Conservation (phyloP, 2,113 vertebrate species). For the Cebus imitator region DNA sequence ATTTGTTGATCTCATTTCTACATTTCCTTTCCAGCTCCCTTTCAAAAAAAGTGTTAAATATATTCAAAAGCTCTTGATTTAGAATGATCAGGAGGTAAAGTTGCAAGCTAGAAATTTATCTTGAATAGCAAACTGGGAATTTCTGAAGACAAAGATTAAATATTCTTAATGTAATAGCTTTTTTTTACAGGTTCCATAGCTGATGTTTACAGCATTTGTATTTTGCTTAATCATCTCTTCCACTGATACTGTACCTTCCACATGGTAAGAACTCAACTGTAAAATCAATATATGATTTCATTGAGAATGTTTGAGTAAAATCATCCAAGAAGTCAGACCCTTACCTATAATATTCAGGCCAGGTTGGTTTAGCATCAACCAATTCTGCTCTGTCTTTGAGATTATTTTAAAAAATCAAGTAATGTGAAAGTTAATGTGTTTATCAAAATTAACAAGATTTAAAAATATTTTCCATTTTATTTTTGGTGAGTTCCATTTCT, state of each 20-base stretch:
- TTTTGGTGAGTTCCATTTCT: neutral
- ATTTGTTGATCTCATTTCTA: constrained; percentile 49
- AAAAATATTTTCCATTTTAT: neutral
- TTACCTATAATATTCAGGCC: neutral
- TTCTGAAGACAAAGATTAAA: constrained; percentile 13
- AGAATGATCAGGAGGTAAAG: neutral
- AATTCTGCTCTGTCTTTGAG: neutral
- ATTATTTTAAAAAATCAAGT: neutral
- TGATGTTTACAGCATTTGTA: neutral
- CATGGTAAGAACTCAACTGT: neutral
- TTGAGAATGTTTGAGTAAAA: neutral
- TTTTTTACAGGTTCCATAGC: neutral
- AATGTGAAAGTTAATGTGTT: neutral
- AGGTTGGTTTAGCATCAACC: neutral
- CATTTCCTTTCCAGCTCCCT: constrained; percentile 8
- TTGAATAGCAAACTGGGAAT: neutral
- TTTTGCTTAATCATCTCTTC: neutral
- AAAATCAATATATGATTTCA: neutral
- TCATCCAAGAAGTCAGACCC: neutral
- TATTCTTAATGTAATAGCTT: neutral
- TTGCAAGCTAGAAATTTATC: neutral
- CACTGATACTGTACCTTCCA: neutral
- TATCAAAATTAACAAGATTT: neutral
- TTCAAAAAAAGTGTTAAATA: constrained; percentile 27
- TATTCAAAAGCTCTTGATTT: constrained; percentile 47